Evolutionary conservation across 1,140 invertebrate genomes (phyloP), one percentile per base, ranked within the genome.

Genomic region (Maniola jurtina): DNA sequence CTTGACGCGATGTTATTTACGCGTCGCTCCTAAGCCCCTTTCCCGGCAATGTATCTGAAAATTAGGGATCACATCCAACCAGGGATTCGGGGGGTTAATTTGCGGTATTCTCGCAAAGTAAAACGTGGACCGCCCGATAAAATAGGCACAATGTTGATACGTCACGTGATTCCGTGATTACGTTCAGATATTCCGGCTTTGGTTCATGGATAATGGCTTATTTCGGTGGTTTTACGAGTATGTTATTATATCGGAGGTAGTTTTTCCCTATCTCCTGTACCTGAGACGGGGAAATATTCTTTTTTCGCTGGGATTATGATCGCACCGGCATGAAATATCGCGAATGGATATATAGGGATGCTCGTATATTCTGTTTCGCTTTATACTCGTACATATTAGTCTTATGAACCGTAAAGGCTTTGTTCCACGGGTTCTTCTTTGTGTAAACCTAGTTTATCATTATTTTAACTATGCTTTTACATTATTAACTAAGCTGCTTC

Each of bases 11-110:
- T 68, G 79, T 88, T 90, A 88, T 90, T 90, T 88, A 90, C 85
- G 87, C 85, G 76, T 77, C 81, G 72, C 80, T 81, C 83, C 80
- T 90, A 88, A 90, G 87, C 88, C 88, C 84, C 88, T 88, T 88
- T 86, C 83, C 79, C 74, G 63, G 81, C 84, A 83, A 90, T 90
- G 85, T 88, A 90, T 90, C 85, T 88, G 84, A 86, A 89, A 90
- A 90, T 90, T 90, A 90, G 88, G 88, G 86, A 90, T 90, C 84
- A 88, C 84, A 80, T 80, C 76, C 77, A 73, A 81, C 76, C 70
- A 70, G 70, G 72, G 79, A 77, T 73, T 71, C 75, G 68, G 62
- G 80, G 82, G 81, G 82, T 86, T 88, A 88, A 88, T 88, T 90
- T 88, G 86, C 81, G 68, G 71, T 56, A 62, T 73, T 64, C 68